phyloP scores from a whole-genome alignment of 2,113 vertebrate species.

The Pyxicephalus adspersus region DNA sequence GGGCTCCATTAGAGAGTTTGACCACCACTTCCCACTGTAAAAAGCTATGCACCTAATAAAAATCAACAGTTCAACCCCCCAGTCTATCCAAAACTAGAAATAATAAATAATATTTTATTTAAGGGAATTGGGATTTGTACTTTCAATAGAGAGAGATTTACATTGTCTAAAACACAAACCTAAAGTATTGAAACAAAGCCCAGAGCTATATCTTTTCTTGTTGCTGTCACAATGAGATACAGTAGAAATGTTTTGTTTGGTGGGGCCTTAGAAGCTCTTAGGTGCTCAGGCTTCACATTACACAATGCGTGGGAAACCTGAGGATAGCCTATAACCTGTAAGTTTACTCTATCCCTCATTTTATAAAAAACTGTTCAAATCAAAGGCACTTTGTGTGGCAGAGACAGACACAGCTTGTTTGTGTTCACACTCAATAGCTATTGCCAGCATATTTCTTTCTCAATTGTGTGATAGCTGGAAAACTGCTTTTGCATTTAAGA shows the following conservation, averaged over 20 bases:
- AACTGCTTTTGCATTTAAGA: slow-evolving; percentile 1
- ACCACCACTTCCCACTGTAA: too few relatives aligned
- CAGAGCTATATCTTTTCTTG: slow-evolving; percentile 1
- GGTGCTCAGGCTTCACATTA: slow-evolving; percentile 1
- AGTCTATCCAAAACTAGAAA: too few relatives aligned
- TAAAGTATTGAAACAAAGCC: background rate
- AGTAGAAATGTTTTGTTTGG: background rate
- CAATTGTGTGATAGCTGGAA: slow-evolving; percentile 16
- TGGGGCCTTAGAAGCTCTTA: background rate
- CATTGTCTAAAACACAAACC: too few relatives aligned
- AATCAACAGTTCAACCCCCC: too few relatives aligned
- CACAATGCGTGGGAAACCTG: slow-evolving; percentile 26
- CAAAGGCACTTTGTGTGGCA: slow-evolving; percentile 37
- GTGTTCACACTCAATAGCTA: background rate
- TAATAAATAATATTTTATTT: too few relatives aligned
- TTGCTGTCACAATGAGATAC: background rate
- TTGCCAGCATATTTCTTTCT: slow-evolving; percentile 4
- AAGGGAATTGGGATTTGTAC: too few relatives aligned
- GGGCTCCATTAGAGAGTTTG: too few relatives aligned
- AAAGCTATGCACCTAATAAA: too few relatives aligned
- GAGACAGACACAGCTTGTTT: slow-evolving; percentile 33
- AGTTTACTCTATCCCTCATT: slow-evolving; percentile 4
- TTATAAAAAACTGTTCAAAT: slow-evolving; percentile 17
- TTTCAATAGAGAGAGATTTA: too few relatives aligned
- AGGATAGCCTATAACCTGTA: slow-evolving; percentile 21